phyloP scores from a whole-genome alignment of 1,140 invertebrate species.

The Drosophila tsacasi region DNA sequence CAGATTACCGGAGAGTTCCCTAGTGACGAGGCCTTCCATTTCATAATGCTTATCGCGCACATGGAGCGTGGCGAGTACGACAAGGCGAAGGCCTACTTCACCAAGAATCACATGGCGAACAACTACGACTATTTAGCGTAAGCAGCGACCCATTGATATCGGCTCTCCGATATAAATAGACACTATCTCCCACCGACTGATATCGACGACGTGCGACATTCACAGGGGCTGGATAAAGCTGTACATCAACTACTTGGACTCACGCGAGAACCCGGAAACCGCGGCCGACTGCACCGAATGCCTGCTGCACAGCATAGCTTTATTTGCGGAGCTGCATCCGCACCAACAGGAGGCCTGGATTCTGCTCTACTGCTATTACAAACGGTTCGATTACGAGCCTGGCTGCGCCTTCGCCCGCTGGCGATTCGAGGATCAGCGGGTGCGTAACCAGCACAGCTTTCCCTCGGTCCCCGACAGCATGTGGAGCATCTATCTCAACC shows the following conservation, averaged over 20 bases:
- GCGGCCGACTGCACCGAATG: constrained; percentile 60
- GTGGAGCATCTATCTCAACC: constrained; percentile 36
- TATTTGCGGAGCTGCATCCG: constrained; percentile 21
- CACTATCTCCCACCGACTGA: not conserved
- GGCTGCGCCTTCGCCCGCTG: constrained; percentile 59
- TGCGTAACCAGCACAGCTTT: not conserved
- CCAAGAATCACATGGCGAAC: not conserved
- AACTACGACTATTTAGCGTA: constrained; percentile 55
- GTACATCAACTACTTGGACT: constrained; percentile 52
- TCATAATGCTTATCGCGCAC: constrained; percentile 46
- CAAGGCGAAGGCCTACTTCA: constrained; percentile 35
- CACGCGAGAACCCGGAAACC: constrained; percentile 44
- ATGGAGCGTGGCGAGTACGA: constrained; percentile 50
- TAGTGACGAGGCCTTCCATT: constrained; percentile 19
- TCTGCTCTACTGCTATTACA: constrained; percentile 65
- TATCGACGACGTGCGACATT: not conserved
- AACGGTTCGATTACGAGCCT: constrained; percentile 53
- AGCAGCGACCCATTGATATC: constrained; percentile 21
- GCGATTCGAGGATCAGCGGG: constrained; percentile 33
- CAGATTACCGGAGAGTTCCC: constrained; percentile 19
- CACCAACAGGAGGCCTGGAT: constrained; percentile 58
- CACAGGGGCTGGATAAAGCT: constrained; percentile 60
- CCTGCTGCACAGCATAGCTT: constrained; percentile 38
- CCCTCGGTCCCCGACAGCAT: constrained; percentile 29
- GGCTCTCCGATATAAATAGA: not conserved